Conservation (phyloP, 2,797 vertebrate species). For the Sebastes diploproa region DNA sequence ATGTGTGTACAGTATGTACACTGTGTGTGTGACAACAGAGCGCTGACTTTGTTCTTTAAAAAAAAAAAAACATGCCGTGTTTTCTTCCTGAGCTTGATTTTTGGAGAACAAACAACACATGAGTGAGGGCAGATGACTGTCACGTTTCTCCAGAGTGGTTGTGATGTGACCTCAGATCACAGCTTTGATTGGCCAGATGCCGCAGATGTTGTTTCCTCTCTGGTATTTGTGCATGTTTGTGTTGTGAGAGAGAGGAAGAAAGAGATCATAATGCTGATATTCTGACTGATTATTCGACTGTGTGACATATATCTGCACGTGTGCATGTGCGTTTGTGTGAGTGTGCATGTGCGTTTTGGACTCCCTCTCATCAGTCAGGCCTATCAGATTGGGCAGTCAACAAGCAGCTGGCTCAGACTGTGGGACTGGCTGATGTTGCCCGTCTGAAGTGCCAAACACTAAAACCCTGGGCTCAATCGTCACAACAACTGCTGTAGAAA, state of each 20-base stretch:
- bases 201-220: conserved; percentile 60
- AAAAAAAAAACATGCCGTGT: background rate
- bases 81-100: conserved; percentile 36
- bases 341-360: conserved; percentile 17
- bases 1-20: conserved; percentile 18
- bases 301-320: background rate
- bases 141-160: conserved; percentile 45
- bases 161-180: conserved; percentile 66
- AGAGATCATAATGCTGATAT: conserved; percentile 18
- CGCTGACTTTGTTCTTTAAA: conserved; percentile 19
- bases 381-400: conserved; percentile 56
- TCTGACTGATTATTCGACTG: background rate
- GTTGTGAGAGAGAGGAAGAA: background rate
- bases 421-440: conserved; percentile 37
- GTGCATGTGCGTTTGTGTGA: background rate
- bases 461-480: conserved; percentile 17
- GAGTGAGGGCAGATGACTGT: conserved; percentile 57
- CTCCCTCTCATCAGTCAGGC: conserved; percentile 37
- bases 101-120: conserved; percentile 52
- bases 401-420: conserved; percentile 52
- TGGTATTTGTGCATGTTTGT: conserved; percentile 39
- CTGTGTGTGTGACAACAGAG: background rate
- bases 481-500: conserved; percentile 9
- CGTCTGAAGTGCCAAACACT: conserved; percentile 34
- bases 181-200: conserved; percentile 66